Evolutionary conservation across 1,140 invertebrate species (phyloP).

Genomic region (Drosophila lacteicornis): DNA sequence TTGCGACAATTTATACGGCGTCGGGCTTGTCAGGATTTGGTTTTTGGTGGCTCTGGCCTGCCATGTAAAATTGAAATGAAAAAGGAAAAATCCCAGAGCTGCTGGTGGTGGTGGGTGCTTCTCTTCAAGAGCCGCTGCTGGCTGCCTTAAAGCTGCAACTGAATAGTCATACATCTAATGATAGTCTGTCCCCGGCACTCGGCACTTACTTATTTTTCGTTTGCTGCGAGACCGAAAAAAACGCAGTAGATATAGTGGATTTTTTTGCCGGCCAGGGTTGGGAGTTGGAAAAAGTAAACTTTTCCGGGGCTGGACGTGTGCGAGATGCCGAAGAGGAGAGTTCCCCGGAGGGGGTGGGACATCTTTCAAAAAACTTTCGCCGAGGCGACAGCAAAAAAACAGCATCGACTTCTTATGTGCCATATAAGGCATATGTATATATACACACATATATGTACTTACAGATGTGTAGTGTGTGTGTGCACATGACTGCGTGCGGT

Average conservation of each 20-base stretch:
- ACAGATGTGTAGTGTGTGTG: conserved; percentile 11
- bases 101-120: conserved; percentile 2
- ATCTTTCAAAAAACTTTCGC: conserved; percentile 80
- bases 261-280: background rate
- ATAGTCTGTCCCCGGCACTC: conserved; percentile 60
- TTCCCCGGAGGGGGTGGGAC: conserved; percentile 36
- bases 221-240: conserved; percentile 31
- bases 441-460: background rate
- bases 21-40: conserved; percentile 64
- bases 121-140: conserved; percentile 37
- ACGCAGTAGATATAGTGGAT: conserved; percentile 21
- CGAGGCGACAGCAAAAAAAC: conserved; percentile 75
- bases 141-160: conserved; percentile 44
- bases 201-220: conserved; percentile 72
- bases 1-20: conserved; percentile 77
- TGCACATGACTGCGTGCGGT: conserved; percentile 79
- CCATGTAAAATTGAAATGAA: conserved; percentile 54
- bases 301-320: conserved; percentile 75
- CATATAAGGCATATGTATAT: conserved; percentile 24
- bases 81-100: conserved; percentile 26
- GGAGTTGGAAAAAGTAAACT: conserved; percentile 52
- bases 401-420: conserved; percentile 53
- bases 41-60: conserved; percentile 56
- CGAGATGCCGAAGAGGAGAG: conserved; percentile 23
- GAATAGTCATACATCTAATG: conserved; percentile 60